phyloP scores from a whole-genome alignment of 2,797 vertebrate species.

The Sus cebifrons region DNA sequence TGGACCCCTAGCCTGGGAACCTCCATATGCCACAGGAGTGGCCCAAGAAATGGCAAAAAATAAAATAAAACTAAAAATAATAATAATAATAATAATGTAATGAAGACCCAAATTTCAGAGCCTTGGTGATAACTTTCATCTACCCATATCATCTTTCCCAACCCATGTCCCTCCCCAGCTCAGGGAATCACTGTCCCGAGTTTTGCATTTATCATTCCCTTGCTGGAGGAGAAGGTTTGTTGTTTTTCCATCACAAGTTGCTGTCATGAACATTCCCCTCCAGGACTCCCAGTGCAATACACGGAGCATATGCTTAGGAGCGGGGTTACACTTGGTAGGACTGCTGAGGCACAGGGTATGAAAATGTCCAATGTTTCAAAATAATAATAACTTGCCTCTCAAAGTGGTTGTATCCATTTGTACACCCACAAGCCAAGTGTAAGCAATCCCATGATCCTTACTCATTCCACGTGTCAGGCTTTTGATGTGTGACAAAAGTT shows the following conservation, averaged over 20 bases:
- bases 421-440: neutral
- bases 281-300: neutral
- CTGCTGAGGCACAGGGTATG: neutral
- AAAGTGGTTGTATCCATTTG: neutral
- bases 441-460: neutral
- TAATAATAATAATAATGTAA: neutral
- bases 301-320: neutral
- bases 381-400: slow-evolving; percentile 3
- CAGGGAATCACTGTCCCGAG: neutral
- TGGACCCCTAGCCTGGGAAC: too few relatives aligned
- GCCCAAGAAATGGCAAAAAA: too few relatives aligned
- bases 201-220: neutral
- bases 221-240: neutral
- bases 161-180: too few relatives aligned
- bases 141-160: neutral
- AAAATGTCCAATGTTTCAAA: neutral
- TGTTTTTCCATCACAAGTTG: neutral
- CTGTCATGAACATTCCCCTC: neutral
- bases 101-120: neutral
- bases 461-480: neutral
- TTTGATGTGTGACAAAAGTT: neutral
- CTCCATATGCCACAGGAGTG: too few relatives aligned
- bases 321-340: neutral
- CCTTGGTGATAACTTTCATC: neutral
- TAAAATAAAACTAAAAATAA: too few relatives aligned